Base-by-base conservation (phyloP, 2,888 invertebrate genomes). In the Drosophila austrosaltans region DNA sequence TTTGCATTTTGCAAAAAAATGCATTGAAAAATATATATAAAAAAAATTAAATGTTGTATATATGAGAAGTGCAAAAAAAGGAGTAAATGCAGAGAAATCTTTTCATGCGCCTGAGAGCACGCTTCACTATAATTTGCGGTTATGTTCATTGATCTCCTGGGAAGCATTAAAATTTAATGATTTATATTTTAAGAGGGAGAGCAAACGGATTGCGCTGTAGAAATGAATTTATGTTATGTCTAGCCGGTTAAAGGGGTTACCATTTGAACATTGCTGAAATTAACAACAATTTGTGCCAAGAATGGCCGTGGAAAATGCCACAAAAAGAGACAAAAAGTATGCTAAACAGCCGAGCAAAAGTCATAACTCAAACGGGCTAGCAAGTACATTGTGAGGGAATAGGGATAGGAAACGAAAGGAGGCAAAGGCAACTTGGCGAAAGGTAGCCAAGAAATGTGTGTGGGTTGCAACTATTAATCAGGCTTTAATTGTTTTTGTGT, bases 91-190 rank as follows among this genome's bases (percentile, higher is more conserved):
- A 70, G 70, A 69, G 78, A 81, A 87, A 87, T 87, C 86, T 77
- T 82, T 72, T 78, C 73, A 74, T 76, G 76, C 77, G 86, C 69
- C 82, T 85, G 85, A 87, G 82, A 86, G 89, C 86, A 87, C 83
- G 89, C 86, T 87, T 79, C 89, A 83, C 89, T 81, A 89, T 89
- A 87, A 87, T 87, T 89, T 90, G 91, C 90, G 90, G 90, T 91
- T 90, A 90, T 91, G 90, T 91, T 90, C 91, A 90, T 91, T 91
- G 86, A 90, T 87, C 91, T 89, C 82, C 79, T 82, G 90, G 91
- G 91, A 89, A 90, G 90, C 90, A 90, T 90, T 90, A 91, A 90
- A 91, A 91, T 90, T 90, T 91, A 90, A 90, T 91, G 90, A 90
- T 90, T 90, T 90, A 91, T 91, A 84, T 79, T 78, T 74, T 75